Percentiles rank a stretch among this genome's conserved stretches.
Evolutionary conservation across 2,113 vertebrate species (phyloP).

Genomic region (Syngnathus scovelli): DNA sequence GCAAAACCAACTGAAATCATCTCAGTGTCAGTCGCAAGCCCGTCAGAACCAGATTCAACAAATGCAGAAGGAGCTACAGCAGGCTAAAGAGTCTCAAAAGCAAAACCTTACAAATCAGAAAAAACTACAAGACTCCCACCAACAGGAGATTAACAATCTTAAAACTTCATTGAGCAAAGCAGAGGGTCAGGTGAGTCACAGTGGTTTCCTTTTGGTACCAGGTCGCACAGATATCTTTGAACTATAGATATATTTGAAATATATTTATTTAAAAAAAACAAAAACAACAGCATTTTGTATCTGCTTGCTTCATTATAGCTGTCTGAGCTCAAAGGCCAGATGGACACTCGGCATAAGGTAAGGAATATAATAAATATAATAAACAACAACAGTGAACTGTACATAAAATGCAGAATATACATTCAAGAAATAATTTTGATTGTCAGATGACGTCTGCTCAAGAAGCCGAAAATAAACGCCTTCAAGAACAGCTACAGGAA

Average conservation of each 20-base stretch:
- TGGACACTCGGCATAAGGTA: constrained; percentile 84
- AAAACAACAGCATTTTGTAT: neutral
- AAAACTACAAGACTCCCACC: constrained; percentile 53
- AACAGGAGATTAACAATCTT: constrained; percentile 79
- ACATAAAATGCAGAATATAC: too few relatives aligned
- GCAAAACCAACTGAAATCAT: constrained; percentile 56
- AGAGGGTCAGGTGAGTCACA: constrained; percentile 73
- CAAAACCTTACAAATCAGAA: constrained; percentile 51
- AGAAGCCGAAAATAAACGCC: constrained; percentile 72
- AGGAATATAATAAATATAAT: neutral
- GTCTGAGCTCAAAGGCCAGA: constrained; percentile 76
- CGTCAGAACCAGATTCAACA: constrained; percentile 60
- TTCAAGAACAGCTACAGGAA: constrained; percentile 80
- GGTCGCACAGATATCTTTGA: too few relatives aligned
- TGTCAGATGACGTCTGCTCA: constrained; percentile 60
- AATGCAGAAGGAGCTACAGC: constrained; percentile 58
- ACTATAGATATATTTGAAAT: too few relatives aligned
- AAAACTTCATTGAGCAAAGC: constrained; percentile 78
- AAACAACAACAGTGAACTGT: too few relatives aligned
- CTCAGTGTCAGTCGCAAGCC: constrained; percentile 43
- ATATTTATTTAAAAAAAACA: too few relatives aligned
- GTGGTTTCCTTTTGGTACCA: too few relatives aligned
- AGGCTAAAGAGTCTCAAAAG: constrained; percentile 52
- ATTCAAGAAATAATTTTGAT: neutral
- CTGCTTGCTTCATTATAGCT: constrained; percentile 43